Percentiles rank a stretch among this genome's conserved stretches.
Conservation (phyloP, 1,140 invertebrate species). For the Bombus cullumanus region DNA sequence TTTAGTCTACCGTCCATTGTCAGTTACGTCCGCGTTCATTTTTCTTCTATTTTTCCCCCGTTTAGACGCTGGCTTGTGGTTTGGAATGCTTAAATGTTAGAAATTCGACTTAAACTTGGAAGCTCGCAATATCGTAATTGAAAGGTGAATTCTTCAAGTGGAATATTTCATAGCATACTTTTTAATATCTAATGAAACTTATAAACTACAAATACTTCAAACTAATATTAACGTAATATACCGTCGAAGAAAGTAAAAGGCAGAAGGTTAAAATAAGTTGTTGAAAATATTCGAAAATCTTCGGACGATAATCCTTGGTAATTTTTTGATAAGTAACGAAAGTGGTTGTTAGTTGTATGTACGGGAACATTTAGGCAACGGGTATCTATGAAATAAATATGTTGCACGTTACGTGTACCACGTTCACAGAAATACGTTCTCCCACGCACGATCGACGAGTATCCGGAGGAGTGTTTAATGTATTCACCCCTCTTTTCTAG, state of each 20-base stretch:
- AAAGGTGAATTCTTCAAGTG: background rate
- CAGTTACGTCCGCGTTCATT: background rate
- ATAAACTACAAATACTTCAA: too few species aligned
- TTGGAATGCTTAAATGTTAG: background rate
- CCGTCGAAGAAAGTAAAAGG: too few species aligned
- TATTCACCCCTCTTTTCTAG: slow-evolving; percentile 68
- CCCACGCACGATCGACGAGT: slow-evolving; percentile 60
- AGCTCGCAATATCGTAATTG: background rate
- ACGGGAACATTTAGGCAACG: background rate
- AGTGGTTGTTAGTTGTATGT: too few species aligned
- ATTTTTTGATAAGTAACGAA: background rate
- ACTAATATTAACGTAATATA: too few species aligned
- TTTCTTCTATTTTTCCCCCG: too few species aligned
- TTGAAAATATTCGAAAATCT: too few species aligned
- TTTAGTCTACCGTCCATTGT: background rate
- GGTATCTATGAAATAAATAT: slow-evolving; percentile 41
- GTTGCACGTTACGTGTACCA: slow-evolving; percentile 18
- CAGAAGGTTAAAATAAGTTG: too few species aligned
- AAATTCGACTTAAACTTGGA: background rate
- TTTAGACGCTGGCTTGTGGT: background rate
- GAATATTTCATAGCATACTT: background rate
- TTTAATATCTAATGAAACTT: background rate
- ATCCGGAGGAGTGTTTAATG: slow-evolving; percentile 68
- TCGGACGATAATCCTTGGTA: too few species aligned
- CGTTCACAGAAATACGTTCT: slow-evolving; percentile 50